Evolutionary conservation across 2,888 invertebrate species (phyloP), one percentile per base, ranked within the genome.

Genomic region (Nomada lathburiana): DNA sequence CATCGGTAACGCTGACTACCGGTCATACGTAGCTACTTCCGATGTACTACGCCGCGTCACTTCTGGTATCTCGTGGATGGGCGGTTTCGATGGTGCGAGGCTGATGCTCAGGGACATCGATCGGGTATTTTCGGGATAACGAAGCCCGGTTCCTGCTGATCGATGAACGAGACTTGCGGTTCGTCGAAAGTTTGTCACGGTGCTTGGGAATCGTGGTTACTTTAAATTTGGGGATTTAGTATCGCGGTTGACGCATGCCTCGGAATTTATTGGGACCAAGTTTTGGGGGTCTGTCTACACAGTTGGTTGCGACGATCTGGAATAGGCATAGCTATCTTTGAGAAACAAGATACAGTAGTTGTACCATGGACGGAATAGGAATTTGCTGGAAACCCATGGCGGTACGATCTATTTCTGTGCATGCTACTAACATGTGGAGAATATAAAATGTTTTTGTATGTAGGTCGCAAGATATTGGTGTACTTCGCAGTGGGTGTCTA

Each of bases 1-100:
- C 78, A 87, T 88, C 84, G 86, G 77, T 64, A 80, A 83, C 68
- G 80, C 75, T 82, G 65, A 44, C 83, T 82, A 73, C 72, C 83
- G 83, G 83, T 86, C 76, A 29, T 20, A 59, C 57, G 77, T 63
- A 47, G 55, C 69, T 44, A 67, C n/a, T 59, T 42, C n/a, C n/a
- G 26, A 20, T 36, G 59, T 53, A 16, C 26, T 52, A 18, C 16
- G n/a, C 42, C 59, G 59, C 50, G 65, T 68, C 83, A 71, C 63
- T 81, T 74, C 63, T 64, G 60, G 65, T 62, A 50, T 47, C 47
- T 76, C 50, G 50, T 9, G 50, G 26, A 13, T 26, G 23, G 16
- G 10, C n/a, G 16, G 42, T 26, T 36, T n/a, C 11, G 11, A 4
- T 23, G 52, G 9, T 13, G 18, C 2, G 9, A 26, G n/a, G 53